Evolutionary conservation across 2,888 invertebrate genomes (phyloP).

Genomic region (Brenthis hecate): DNA sequence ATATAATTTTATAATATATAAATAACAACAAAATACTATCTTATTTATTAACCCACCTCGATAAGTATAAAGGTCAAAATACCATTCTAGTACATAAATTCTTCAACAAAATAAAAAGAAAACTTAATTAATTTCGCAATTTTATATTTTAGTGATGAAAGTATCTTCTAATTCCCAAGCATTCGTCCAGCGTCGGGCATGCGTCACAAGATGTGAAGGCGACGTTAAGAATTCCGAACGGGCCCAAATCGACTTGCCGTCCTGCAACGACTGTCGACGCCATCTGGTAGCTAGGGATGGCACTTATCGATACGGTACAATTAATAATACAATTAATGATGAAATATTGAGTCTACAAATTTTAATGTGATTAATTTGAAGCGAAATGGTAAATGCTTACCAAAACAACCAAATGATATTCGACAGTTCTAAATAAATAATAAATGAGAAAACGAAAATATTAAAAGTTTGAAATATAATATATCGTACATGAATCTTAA

Average conservation of each 20-base stretch:
- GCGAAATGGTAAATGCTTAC: no score
- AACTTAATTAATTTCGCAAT: slow-evolving; percentile 4
- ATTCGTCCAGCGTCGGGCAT: slow-evolving; percentile 35
- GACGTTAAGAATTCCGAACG: slow-evolving; percentile 68
- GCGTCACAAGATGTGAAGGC: slow-evolving; percentile 67
- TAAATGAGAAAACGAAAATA: no score
- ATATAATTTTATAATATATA: no score
- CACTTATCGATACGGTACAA: slow-evolving; percentile 45
- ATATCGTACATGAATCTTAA: no score
- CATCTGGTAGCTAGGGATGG: slow-evolving; percentile 68
- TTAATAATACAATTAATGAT: not conserved
- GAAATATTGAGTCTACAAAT: not conserved
- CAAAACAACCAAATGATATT: no score
- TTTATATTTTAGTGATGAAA: not conserved
- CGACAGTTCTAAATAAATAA: no score
- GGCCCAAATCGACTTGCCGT: slow-evolving; percentile 49
- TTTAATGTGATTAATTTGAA: no score
- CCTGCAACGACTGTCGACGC: slow-evolving; percentile 73
- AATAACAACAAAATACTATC: no score
- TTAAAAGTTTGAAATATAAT: no score
- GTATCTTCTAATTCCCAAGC: slow-evolving; percentile 30
- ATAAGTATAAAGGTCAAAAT: no score
- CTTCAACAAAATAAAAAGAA: not conserved
- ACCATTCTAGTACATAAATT: not conserved
- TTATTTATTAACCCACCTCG: no score